These are phyloP conservation scores for Drosophila buzzatii DNA, from an alignment of 2,888 invertebrate species.

Conservation along the genomic window DNA sequence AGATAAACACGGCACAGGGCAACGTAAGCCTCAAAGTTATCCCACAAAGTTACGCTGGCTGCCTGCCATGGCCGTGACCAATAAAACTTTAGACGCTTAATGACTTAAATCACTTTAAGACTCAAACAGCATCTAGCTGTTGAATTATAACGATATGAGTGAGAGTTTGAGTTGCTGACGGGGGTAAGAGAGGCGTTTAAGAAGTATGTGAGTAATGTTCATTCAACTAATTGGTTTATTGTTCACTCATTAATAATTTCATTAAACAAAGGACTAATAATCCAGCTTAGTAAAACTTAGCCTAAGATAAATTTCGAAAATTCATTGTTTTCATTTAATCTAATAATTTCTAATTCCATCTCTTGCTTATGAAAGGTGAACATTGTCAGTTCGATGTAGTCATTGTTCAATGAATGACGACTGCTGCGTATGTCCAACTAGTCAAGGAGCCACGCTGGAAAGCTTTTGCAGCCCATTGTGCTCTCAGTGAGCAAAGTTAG, in stretches of 20 bases:
- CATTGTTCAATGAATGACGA: conserved; percentile 31
- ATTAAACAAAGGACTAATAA: not conserved
- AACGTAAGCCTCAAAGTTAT: conserved; percentile 39
- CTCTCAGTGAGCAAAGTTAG: conserved; percentile 29
- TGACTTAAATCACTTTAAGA: conserved; percentile 73
- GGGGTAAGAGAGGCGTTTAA: not conserved
- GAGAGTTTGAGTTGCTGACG: not conserved
- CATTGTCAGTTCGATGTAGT: conserved; percentile 15
- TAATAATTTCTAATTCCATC: too few relatives aligned
- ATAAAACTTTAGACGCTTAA: conserved; percentile 67
- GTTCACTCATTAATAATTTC: not conserved
- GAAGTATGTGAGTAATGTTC: conserved; percentile 10
- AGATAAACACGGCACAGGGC: conserved; percentile 36
- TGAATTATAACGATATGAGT: conserved; percentile 52
- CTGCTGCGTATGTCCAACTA: conserved; percentile 13
- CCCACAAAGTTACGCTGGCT: conserved; percentile 41
- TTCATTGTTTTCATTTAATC: not conserved
- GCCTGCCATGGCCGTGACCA: conserved; percentile 34
- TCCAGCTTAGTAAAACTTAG: not conserved
- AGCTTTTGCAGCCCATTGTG: conserved; percentile 40
- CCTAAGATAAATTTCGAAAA: not conserved
- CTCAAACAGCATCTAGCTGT: conserved; percentile 62
- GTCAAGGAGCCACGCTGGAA: not conserved
- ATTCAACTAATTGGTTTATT: conserved; percentile 19
- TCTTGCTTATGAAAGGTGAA: not conserved